Evolutionary conservation across 2,113 vertebrate species (phyloP).

Genomic region (Corynorhinus townsendii): DNA sequence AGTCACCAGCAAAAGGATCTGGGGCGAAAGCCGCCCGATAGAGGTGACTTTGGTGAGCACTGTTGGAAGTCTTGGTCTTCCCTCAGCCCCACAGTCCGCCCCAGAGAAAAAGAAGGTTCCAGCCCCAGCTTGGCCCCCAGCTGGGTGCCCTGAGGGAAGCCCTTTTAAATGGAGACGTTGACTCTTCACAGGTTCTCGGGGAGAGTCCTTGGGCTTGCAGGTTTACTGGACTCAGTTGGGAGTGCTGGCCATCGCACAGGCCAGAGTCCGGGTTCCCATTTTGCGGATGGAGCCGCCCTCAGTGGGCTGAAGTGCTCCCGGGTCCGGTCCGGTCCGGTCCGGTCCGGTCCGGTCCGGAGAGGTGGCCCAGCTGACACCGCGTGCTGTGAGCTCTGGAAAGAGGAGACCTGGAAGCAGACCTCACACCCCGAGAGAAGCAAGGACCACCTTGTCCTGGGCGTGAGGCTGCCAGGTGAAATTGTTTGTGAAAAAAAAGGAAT

Average conservation of each 20-base stretch:
- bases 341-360: too few relatives aligned
- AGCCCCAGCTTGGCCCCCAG: not conserved
- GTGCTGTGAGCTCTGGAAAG: not conserved
- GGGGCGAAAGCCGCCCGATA: not conserved
- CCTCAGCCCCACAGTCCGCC: not conserved
- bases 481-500: not conserved
- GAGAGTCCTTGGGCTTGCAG: not conserved
- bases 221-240: not conserved
- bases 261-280: fast-evolving
- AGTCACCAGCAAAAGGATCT: not conserved
- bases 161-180: not conserved
- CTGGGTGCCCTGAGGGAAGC: not conserved
- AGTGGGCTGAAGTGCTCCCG: fast-evolving
- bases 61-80: not conserved
- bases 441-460: not conserved
- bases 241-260: not conserved
- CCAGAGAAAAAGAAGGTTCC: not conserved
- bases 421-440: not conserved
- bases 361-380: not conserved
- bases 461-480: not conserved
- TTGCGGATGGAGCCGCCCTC: not conserved
- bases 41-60: not conserved
- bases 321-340: too few relatives aligned
- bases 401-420: not conserved
- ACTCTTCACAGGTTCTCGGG: not conserved